These are phyloP conservation scores for Sula dactylatra DNA, from an alignment of 2,113 vertebrate species.

Conservation along the genomic window DNA sequence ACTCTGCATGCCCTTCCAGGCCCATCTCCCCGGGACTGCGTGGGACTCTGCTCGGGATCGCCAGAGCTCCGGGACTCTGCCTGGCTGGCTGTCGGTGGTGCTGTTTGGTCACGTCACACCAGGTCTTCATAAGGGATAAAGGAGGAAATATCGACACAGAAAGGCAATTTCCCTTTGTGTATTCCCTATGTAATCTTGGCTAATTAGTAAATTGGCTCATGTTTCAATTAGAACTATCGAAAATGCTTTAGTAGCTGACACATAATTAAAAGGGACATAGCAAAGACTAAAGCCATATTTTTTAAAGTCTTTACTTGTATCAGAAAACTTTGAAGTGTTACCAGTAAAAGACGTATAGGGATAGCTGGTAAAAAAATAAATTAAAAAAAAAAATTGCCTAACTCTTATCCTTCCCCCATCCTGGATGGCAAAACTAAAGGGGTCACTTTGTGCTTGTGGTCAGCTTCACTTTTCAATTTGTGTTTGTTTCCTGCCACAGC, in stretches of 20 bases:
- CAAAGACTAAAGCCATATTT: not conserved
- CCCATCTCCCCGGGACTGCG: fast-evolving
- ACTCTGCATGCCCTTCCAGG: not conserved
- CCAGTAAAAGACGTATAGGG: not conserved
- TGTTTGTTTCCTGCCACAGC: not conserved
- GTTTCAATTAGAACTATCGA: slow-evolving; percentile 52
- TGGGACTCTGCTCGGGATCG: not conserved
- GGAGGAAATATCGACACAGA: slow-evolving; percentile 22
- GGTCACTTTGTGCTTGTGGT: not conserved
- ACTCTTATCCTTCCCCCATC: not conserved
- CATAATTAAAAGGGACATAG: slow-evolving; percentile 15
- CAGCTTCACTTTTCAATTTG: not conserved
- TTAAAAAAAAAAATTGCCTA: not conserved
- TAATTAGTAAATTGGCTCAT: slow-evolving; percentile 56
- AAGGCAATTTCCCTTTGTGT: slow-evolving; percentile 23
- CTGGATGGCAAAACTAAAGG: not conserved
- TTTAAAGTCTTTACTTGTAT: not conserved
- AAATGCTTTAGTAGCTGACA: slow-evolving; percentile 44
- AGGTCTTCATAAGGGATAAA: not conserved
- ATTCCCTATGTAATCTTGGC: slow-evolving; percentile 14
- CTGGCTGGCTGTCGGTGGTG: not conserved
- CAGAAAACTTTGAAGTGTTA: not conserved
- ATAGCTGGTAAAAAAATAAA: not conserved
- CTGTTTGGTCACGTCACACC: not conserved
- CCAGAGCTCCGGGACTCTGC: not conserved